A percentile compares a stretch with the other conserved stretches of the same genome.
phyloP scores from a whole-genome alignment of 2,797 vertebrate genomes.

The Sebastes umbrosus region DNA sequence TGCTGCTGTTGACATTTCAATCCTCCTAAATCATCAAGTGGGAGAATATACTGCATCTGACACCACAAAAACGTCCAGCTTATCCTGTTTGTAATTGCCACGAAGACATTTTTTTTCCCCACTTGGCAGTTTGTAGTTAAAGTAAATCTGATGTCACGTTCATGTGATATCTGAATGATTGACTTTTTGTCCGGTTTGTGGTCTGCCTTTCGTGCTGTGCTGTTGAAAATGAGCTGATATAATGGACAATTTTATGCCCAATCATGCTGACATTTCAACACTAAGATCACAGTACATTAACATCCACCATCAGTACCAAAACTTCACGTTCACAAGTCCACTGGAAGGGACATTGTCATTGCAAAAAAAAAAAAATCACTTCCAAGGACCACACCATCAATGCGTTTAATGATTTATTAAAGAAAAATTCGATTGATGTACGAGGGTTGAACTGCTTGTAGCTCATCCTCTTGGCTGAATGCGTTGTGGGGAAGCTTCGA shows the following conservation, averaged over 20 bases:
- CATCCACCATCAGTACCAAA: background rate
- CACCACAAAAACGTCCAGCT: background rate
- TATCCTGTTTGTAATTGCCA: background rate
- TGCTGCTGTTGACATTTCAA: background rate
- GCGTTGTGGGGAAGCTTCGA: no score
- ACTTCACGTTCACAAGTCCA: background rate
- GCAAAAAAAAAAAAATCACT: background rate
- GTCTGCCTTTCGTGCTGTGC: background rate
- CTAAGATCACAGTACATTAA: background rate
- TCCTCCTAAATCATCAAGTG: background rate
- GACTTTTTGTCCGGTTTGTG: background rate
- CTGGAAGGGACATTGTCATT: background rate
- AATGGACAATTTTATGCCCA: background rate
- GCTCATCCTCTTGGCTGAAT: no score
- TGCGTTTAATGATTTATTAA: no score
- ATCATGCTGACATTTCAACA: background rate
- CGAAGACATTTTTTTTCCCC: background rate
- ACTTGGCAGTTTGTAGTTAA: background rate
- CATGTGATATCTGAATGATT: background rate
- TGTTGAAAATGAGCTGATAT: background rate
- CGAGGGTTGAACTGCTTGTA: no score
- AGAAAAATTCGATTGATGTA: no score
- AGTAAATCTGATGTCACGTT: background rate
- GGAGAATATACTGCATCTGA: background rate
- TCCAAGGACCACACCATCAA: no score